Base-by-base conservation (phyloP, 2,113 vertebrate species). In the Semicossyphus pulcher region DNA sequence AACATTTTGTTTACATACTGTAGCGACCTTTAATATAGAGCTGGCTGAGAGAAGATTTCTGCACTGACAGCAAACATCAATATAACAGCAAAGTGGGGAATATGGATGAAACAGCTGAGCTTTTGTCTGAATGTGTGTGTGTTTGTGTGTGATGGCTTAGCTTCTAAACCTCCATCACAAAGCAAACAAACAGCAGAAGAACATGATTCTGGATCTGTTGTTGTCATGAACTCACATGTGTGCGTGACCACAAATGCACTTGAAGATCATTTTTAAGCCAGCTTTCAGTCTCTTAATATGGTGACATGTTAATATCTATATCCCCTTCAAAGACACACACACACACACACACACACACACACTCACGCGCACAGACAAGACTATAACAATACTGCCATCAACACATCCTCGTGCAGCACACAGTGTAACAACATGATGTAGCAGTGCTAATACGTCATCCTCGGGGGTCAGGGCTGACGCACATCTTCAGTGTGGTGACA, bases 401-500 rank as follows among this genome's bases (percentile, higher is more conserved):
- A 57, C 76, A 67, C 25, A 49, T 65, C 63, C 26, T 58, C 76
- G 64, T 10, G 29, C 70, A 45, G 37, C 26, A 42, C 28, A 51
- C 10, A 48, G 62, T 26, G 70, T 37, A 66, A 45, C 47, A 74
- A 42, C 78, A 71, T 63, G 63, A 79, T 56, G 66, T 20, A 42
- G 56, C 49, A 56, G 29, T 64, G 61, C 72, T 90, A 90, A 91
- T 90, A 79, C 36, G 84, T 84, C 86, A 83, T 86, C 79, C 82
- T 84, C 53, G 20, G 56, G 49, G 85, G 83, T 86, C 84, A 80
- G 68, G 63, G 71, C 74, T 82, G 85, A 86, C 78, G 86, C 81
- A 70, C 76, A 61, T 82, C 80, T 87, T 63, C 80, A 32, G 68
- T 61, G n/a, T 51, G 60, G 60, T 88, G 89, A 88, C 84, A 90